Evolutionary conservation across 2,888 invertebrate species (phyloP), one percentile per base, ranked within the genome.

Genomic region (Perizoma affinitatum): DNA sequence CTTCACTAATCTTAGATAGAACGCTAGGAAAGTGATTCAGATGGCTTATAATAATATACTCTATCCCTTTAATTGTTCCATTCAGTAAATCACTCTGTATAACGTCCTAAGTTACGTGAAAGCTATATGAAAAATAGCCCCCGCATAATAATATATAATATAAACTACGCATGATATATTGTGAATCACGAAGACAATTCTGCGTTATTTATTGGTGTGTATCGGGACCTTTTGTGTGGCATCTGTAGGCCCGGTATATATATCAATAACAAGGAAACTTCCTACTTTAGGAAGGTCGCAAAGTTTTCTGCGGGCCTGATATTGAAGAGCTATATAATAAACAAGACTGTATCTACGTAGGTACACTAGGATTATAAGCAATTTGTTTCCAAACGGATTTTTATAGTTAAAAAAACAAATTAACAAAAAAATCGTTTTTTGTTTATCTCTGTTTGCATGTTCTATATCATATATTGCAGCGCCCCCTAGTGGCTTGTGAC

Each of bases 251-350:
- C 78, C 71, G 75, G 67, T 71, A 68, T 67, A 66, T 70, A 77
- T 88, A 88, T 88, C 87, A 89, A 90, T 88, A 88, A 86, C 83
- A 77, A 74, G 78, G 74, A 76, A 77, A 78, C 76, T 79, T 79
- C 70, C 75, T 77, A 73, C 86, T 86, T 80, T 87, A 85, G 71
- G 76, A 75, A 77, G 84, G 88, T 82, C 86, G 84, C 68, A 73
- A 87, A 88, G 84, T 88, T 88, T 80, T 83, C 79, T 77, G 78
- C 72, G 73, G 72, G 79, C 68, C 76, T 83, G 80, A 86, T 85
- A 84, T 84, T 87, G 87, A 87, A 87, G 86, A 86, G 66, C 76
- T 22, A 3, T 22, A 22, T 22, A 22, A 22, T 2, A 22, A 22
- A 22, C 1, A 22, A 22, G 22, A 1, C 3, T 22, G 22, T 22